Base-by-base conservation (phyloP, 1,140 invertebrate genomes). In the Drusus annulatus region DNA sequence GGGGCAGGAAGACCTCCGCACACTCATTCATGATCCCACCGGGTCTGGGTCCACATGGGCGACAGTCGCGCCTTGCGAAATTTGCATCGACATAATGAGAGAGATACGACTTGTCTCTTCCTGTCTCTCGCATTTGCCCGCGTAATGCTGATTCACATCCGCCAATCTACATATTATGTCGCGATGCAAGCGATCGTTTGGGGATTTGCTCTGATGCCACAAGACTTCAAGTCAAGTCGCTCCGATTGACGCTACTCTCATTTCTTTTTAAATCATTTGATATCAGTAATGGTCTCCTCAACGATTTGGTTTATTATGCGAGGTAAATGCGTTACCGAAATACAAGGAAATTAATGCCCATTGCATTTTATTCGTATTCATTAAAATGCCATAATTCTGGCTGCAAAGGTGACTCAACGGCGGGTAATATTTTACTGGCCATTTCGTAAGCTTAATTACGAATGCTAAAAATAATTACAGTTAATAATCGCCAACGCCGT, bases 21-120 rank as follows among this genome's bases (percentile, higher is more conserved):
- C 36, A 19, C 68, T 71, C 68, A 71, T 71, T 71, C 68, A 71
- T 71, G 36, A 19, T 45, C 50, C 19, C 68, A 45, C 8, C 62
- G 62, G 21, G 60, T 56, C 17, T 13, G 56, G 17, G 17, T 13
- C 17, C n/a, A 21, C 68, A 52, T 75, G 71, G 69, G 50, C 52
- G 69, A 36, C 21, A 23, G 51, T 71, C 68, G 68, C 68, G 68
- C 45, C 45, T 45, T 17, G 31, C 19, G 51, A 75, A 58, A 75
- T 75, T 75, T 75, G 71, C 71, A 75, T 75, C 54, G 71, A 73
- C 71, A 58, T 75, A 23, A 74, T 75, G 71, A 56, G 17, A n/a
- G 23, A 75, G 51, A 31, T 36, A 25, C 19, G 45, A 73, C 52
- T n/a, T 28, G 31, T 75, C 36, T 50, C 36, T 71, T 71, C 45